phyloP scores from a whole-genome alignment of 2,113 vertebrate genomes.

The Neogobius melanostomus region DNA sequence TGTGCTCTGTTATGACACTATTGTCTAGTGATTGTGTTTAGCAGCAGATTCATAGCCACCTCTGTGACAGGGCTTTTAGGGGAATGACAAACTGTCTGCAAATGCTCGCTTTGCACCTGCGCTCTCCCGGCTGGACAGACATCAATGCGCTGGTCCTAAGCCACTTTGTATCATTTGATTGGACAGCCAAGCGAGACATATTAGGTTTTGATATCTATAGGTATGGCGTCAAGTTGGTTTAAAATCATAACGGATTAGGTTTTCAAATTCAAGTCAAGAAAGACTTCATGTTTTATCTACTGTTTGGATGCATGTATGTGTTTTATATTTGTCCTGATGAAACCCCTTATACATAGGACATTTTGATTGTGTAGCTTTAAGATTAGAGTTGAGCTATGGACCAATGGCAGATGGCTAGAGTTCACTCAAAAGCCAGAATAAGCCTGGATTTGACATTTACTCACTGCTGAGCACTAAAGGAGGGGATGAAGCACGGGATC shows the following conservation, averaged over 20 bases:
- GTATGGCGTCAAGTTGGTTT: not conserved
- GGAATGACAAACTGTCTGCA: constrained; percentile 39
- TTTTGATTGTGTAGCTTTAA: not conserved
- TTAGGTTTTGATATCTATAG: not conserved
- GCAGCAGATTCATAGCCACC: constrained; percentile 40
- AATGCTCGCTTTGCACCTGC: constrained; percentile 11
- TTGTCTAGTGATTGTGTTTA: constrained; percentile 45
- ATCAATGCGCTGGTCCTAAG: constrained; percentile 17
- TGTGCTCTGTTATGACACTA: constrained; percentile 58
- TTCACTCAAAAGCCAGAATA: constrained; percentile 4
- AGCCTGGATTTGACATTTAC: constrained; percentile 7
- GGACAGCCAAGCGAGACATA: not conserved
- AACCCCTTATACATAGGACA: too few species aligned
- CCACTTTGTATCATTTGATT: constrained; percentile 4
- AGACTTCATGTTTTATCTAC: too few species aligned
- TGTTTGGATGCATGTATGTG: too few species aligned
- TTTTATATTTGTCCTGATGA: too few species aligned
- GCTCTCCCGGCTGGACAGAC: not conserved
- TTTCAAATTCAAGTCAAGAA: not conserved
- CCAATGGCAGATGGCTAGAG: not conserved
- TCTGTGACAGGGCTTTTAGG: constrained; percentile 56
- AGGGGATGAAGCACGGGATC: not conserved
- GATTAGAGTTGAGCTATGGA: not conserved
- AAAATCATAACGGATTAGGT: not conserved
- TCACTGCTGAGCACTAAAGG: constrained; percentile 3